phyloP scores from a whole-genome alignment of 2,797 vertebrate species.

The Phoeniculus purpureus region DNA sequence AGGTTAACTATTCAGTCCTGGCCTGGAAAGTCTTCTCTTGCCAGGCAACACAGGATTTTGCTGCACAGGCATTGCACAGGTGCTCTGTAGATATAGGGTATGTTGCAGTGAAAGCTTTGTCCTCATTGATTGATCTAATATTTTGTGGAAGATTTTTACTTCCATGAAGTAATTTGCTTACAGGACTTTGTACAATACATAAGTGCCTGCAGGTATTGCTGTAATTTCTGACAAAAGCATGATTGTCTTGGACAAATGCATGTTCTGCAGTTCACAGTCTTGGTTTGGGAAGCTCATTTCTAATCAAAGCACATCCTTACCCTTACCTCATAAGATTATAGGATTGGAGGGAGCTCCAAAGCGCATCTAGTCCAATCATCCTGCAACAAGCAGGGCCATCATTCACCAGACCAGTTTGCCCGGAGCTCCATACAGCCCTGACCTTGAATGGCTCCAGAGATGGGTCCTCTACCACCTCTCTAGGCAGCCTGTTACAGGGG shows the following conservation, averaged over 20 bases:
- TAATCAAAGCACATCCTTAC: not conserved
- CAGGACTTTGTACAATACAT: not conserved
- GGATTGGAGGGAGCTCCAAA: no score
- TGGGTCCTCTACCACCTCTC: no score
- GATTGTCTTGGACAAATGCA: accelerated
- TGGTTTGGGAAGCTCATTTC: not conserved
- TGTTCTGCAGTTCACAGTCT: not conserved
- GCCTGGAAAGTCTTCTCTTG: not conserved
- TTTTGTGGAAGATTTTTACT: not conserved
- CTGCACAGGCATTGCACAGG: not conserved
- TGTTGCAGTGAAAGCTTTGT: not conserved
- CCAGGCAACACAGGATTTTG: not conserved
- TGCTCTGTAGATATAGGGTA: not conserved
- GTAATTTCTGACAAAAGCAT: not conserved
- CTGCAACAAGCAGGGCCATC: no score
- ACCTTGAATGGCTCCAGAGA: no score
- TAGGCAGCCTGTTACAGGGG: no score
- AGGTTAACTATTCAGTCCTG: not conserved
- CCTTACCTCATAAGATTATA: not conserved
- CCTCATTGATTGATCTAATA: not conserved
- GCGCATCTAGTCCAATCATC: no score
- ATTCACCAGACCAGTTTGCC: no score
- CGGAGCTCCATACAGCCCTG: no score
- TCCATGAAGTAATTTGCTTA: no score
- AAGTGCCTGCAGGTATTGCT: not conserved